Evolutionary conservation across 2,797 vertebrate genomes (phyloP).

Genomic region (Paratrypauchen microcephalus): DNA sequence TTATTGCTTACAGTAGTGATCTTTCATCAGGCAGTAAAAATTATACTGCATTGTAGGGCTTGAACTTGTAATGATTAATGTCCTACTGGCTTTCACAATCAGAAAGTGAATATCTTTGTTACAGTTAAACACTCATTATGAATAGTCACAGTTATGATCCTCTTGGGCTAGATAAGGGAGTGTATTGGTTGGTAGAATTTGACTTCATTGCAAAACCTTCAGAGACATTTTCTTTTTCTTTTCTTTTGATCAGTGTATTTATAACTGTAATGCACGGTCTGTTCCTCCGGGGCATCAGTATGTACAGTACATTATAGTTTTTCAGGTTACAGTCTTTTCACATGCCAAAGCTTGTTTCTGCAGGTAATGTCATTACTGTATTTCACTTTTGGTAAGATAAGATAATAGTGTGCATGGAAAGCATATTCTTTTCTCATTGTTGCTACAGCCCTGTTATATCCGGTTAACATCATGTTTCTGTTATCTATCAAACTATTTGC

Average conservation of each 20-base stretch:
- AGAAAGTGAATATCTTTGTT: neutral
- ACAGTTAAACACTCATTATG: neutral
- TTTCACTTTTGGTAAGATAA: conserved; percentile 57
- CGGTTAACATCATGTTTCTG: conserved; percentile 45
- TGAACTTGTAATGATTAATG: neutral
- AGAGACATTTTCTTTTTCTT: neutral
- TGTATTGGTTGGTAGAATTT: neutral
- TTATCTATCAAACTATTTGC: conserved; percentile 54
- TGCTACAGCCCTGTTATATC: conserved; percentile 60
- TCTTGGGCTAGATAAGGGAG: neutral
- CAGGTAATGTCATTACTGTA: conserved; percentile 41
- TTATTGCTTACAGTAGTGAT: conserved; percentile 36
- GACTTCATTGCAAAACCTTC: neutral
- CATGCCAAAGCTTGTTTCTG: conserved; percentile 66
- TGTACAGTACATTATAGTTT: conserved; percentile 26
- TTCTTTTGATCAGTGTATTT: neutral
- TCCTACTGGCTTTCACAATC: conserved; percentile 35
- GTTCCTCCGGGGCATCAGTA: neutral
- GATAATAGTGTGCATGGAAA: conserved; percentile 64
- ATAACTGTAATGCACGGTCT: conserved; percentile 8
- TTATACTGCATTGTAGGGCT: neutral
- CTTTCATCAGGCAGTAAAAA: conserved; percentile 27
- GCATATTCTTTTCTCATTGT: conserved; percentile 46
- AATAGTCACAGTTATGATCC: neutral
- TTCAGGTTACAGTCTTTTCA: conserved; percentile 26